Evolutionary conservation across 2,888 invertebrate species (phyloP).

Genomic region (Eupeodes latifasciatus): DNA sequence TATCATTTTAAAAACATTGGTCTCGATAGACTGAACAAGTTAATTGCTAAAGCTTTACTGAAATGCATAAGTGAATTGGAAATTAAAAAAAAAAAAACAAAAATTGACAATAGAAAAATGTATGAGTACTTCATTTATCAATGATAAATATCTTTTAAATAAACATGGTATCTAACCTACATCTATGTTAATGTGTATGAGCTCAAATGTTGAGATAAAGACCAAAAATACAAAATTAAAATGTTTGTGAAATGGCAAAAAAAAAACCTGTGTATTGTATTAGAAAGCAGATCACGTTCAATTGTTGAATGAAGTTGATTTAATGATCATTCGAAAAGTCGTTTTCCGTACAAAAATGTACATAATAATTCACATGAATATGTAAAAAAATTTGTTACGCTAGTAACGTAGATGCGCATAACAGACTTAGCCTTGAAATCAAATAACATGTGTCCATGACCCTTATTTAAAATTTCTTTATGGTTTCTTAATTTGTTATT

Average conservation of each 20-base stretch:
- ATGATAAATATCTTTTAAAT: not conserved
- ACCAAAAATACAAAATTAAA: not conserved
- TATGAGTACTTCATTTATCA: not conserved
- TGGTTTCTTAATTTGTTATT: not conserved
- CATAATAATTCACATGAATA: not conserved
- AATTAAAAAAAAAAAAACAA: not conserved
- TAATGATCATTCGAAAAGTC: not conserved
- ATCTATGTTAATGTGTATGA: too few relatives aligned
- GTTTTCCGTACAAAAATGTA: not conserved
- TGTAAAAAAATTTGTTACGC: not conserved
- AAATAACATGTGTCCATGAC: conserved; percentile 12
- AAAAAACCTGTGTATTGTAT: not conserved
- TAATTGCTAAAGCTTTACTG: conserved; percentile 3
- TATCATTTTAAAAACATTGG: not conserved
- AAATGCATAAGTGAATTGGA: not conserved
- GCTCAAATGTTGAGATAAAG: too few relatives aligned
- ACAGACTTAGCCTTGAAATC: not conserved
- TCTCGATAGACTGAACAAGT: not conserved
- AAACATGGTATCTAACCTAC: too few relatives aligned
- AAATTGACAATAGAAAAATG: too few relatives aligned
- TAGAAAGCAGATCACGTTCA: conserved; percentile 17
- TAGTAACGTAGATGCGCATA: not conserved
- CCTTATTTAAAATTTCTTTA: not conserved
- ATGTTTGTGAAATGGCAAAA: not conserved
- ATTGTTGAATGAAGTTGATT: not conserved